A percentile compares a stretch with the other conserved stretches of the same genome.
These are phyloP conservation scores for Sesamia nonagrioides DNA, from an alignment of 1,140 invertebrate species.

Conservation along the genomic window DNA sequence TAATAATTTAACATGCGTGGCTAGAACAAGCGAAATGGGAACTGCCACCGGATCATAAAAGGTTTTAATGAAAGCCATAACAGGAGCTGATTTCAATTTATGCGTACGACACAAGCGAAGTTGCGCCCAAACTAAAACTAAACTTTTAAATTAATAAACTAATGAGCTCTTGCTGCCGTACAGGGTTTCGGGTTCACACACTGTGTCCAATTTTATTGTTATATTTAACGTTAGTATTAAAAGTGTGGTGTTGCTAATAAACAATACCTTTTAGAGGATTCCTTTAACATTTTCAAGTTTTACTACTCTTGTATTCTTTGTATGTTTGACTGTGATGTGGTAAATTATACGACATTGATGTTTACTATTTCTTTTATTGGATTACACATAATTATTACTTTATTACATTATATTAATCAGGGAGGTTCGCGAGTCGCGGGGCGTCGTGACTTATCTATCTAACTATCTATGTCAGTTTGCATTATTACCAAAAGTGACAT, in stretches of 20 bases:
- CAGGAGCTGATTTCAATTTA: conserved; percentile 69
- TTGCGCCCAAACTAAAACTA: conserved; percentile 52
- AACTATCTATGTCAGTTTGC: too few relatives aligned
- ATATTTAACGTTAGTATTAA: background rate
- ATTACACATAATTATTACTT: too few relatives aligned
- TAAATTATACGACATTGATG: too few relatives aligned
- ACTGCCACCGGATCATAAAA: conserved; percentile 66
- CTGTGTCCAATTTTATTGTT: background rate
- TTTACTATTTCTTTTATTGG: too few relatives aligned
- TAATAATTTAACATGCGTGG: conserved; percentile 59
- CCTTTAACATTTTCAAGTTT: background rate
- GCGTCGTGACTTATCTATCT: too few relatives aligned
- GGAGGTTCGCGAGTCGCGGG: too few relatives aligned
- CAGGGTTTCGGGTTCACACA: conserved; percentile 22
- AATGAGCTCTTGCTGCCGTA: conserved; percentile 53
- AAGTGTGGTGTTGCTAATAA: background rate
- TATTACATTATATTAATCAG: too few relatives aligned
- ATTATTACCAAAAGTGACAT: too few relatives aligned
- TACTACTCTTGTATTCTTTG: too few relatives aligned
- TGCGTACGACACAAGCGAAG: conserved; percentile 51
- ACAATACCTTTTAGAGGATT: too few relatives aligned
- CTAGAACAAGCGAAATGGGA: conserved; percentile 58
- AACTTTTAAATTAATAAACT: conserved; percentile 61
- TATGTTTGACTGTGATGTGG: too few relatives aligned
- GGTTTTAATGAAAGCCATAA: conserved; percentile 68